Conservation (phyloP, 2,888 invertebrate genomes). For the Pheosia gnoma region DNA sequence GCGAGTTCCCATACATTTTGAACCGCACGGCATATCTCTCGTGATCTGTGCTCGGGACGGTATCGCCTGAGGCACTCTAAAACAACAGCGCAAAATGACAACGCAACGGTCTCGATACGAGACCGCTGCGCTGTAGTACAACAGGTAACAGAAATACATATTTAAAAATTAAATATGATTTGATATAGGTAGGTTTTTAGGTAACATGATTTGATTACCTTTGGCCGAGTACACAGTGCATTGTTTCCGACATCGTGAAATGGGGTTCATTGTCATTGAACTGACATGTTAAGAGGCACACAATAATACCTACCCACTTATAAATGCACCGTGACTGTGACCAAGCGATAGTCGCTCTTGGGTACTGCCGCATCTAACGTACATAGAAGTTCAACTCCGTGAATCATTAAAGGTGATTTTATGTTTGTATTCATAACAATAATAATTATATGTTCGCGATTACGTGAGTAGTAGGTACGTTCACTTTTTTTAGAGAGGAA, state of each 20-base stretch:
- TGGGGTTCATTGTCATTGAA: constrained; percentile 59
- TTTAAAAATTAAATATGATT: too few relatives aligned
- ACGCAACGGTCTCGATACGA: too few relatives aligned
- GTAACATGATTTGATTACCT: background rate
- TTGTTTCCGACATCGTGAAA: constrained; percentile 4
- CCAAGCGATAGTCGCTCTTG: constrained; percentile 42
- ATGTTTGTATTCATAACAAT: constrained; percentile 53
- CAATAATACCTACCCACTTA: constrained; percentile 28
- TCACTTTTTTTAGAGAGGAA: constrained; percentile 80
- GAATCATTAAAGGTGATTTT: constrained; percentile 49
- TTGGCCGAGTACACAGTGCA: background rate
- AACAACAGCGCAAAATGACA: too few relatives aligned
- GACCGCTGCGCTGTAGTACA: too few relatives aligned
- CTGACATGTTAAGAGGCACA: constrained; percentile 31
- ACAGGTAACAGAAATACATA: too few relatives aligned
- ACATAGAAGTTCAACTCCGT: constrained; percentile 34
- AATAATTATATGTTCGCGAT: constrained; percentile 54
- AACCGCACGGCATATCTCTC: too few relatives aligned
- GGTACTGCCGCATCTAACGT: constrained; percentile 27
- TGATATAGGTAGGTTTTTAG: too few relatives aligned
- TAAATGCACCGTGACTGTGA: constrained; percentile 23
- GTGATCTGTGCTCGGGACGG: too few relatives aligned
- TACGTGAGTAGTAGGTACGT: constrained; percentile 66
- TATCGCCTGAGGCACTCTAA: too few relatives aligned
- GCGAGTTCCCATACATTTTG: too few relatives aligned